Evolutionary conservation across 2,797 vertebrate genomes (phyloP).

Genomic region (Orestias chungarensis): DNA sequence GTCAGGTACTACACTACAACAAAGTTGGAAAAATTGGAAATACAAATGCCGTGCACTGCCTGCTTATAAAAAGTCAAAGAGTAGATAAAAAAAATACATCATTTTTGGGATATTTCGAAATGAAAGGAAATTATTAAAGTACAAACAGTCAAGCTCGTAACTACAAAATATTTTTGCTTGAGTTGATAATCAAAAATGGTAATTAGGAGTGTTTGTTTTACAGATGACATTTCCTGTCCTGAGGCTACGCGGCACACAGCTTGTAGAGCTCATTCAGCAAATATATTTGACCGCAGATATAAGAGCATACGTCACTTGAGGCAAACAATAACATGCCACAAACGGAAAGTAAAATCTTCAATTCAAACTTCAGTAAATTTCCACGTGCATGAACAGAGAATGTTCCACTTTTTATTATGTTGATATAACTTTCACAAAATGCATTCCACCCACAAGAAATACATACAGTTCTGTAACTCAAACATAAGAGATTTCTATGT

Average conservation of each 20-base stretch:
- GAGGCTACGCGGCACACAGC: slow-evolving; percentile 1
- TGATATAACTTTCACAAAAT: not conserved
- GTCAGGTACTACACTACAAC: not conserved
- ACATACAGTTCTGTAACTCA: not conserved
- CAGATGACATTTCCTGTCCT: slow-evolving; percentile 4
- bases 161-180: not conserved
- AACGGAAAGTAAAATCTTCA: slow-evolving; percentile 8
- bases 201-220: slow-evolving; percentile 4
- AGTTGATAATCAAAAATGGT: not conserved
- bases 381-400: too few relatives aligned
- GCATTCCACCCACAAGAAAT: too few relatives aligned
- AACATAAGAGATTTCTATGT: not conserved
- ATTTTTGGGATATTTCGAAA: not conserved
- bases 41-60: not conserved
- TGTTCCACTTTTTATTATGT: not conserved
- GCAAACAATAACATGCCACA: slow-evolving; percentile 5
- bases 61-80: not conserved
- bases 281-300: slow-evolving; percentile 6
- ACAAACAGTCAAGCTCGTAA: not conserved
- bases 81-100: not conserved
- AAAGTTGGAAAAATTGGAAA: not conserved
- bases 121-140: not conserved
- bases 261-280: slow-evolving; percentile 9
- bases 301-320: slow-evolving; percentile 4
- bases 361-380: not conserved